Percentiles rank a stretch among this genome's conserved stretches.
Conservation (phyloP, 2,113 vertebrate genomes). For the Corvus hawaiiensis region DNA sequence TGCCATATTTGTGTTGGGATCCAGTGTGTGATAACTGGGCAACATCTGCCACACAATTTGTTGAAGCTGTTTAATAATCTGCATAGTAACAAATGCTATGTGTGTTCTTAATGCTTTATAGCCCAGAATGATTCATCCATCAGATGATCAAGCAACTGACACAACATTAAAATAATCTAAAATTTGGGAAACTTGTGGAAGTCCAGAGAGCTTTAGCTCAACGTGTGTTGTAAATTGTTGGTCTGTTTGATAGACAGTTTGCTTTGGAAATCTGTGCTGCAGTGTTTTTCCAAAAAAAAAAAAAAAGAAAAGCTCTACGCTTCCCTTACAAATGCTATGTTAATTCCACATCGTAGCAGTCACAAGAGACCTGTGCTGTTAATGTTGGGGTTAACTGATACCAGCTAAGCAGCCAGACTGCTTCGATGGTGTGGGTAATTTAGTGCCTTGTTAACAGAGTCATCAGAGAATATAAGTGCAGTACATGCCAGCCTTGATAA, state of each 20-base stretch:
- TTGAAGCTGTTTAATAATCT: background rate
- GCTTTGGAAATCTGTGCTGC: background rate
- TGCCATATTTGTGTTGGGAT: background rate
- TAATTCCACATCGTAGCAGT: background rate
- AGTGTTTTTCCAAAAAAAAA: background rate
- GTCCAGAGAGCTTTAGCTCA: background rate
- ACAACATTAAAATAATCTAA: background rate
- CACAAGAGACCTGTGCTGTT: background rate
- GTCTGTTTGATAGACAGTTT: background rate
- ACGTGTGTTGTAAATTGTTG: accelerated
- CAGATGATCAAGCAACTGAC: background rate
- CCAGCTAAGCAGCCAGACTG: background rate
- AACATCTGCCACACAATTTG: background rate
- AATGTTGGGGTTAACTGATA: background rate
- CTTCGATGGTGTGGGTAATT: background rate
- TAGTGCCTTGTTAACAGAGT: background rate
- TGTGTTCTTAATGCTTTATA: background rate
- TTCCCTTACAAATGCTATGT: background rate
- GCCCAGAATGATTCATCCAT: background rate
- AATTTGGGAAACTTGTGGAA: background rate
- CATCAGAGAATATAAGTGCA: background rate
- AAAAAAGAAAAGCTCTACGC: accelerated
- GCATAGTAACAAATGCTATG: background rate
- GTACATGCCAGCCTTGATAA: background rate
- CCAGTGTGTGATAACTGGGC: background rate